Evolutionary conservation across 2,113 vertebrate species (phyloP).

Genomic region (Myocastor coypus): DNA sequence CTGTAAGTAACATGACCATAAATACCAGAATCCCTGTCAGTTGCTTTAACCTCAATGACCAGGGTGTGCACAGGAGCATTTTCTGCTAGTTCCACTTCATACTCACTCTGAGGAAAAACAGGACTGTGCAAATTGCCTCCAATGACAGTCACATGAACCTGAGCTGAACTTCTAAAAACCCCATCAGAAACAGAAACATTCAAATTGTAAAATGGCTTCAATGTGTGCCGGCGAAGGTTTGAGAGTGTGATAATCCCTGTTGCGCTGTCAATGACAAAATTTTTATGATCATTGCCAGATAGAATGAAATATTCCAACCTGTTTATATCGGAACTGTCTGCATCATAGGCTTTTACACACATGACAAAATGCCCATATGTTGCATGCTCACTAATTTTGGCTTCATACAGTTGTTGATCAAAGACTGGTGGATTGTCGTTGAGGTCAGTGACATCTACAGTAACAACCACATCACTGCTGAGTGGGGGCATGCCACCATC

Average conservation of each 20-base stretch:
- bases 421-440: constrained; percentile 97
- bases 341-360: constrained; percentile 94
- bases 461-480: constrained; percentile 90
- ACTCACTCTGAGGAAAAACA: constrained; percentile 93
- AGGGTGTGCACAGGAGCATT: constrained; percentile 93
- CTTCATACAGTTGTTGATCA: constrained; percentile 91
- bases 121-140: constrained; percentile 96
- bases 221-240: constrained; percentile 89
- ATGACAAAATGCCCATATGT: constrained; percentile 94
- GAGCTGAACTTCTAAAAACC: constrained; percentile 94
- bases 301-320: constrained; percentile 94
- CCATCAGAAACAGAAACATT: constrained; percentile 96
- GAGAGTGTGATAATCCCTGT: constrained; percentile 93
- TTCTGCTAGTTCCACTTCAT: constrained; percentile 96
- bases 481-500: constrained; percentile 96
- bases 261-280: constrained; percentile 92
- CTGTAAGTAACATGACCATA: constrained; percentile 93
- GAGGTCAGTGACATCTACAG: constrained; percentile 92
- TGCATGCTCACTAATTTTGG: constrained; percentile 93
- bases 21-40: constrained; percentile 93
- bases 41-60: constrained; percentile 92
- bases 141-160: constrained; percentile 90
- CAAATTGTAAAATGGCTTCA: constrained; percentile 91
- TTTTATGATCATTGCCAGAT: constrained; percentile 95
- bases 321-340: constrained; percentile 91